A percentile compares a stretch with the other conserved stretches of the same genome.
phyloP scores from a whole-genome alignment of 1,140 invertebrate species.

The Papilio polytes region DNA sequence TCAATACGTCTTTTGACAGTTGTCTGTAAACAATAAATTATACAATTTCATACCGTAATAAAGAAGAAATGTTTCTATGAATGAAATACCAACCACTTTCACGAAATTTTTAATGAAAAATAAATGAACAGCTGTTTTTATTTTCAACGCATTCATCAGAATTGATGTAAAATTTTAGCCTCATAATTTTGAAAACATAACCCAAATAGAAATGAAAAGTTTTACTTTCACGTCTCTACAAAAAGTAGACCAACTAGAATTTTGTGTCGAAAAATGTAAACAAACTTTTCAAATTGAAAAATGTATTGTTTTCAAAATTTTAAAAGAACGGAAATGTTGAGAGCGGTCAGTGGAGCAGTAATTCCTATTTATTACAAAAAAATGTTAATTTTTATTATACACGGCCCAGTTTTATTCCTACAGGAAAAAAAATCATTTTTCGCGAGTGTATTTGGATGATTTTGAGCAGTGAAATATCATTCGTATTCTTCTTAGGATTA shows the following conservation, averaged over 20 bases:
- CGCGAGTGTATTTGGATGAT: no score
- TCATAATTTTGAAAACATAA: conserved; percentile 14
- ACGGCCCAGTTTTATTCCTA: neutral
- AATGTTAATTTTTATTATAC: neutral
- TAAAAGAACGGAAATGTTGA: neutral
- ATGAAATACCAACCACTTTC: no score
- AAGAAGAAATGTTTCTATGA: no score
- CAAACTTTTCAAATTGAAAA: conserved; percentile 6
- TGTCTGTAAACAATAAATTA: no score
- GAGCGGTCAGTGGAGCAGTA: neutral
- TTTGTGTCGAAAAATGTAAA: conserved; percentile 1
- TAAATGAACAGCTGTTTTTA: neutral
- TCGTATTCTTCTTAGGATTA: no score
- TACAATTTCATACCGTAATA: no score
- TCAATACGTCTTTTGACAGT: no score
- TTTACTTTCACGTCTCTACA: neutral
- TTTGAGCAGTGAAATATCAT: no score
- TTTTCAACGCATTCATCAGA: neutral
- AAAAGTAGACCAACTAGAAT: conserved; percentile 23
- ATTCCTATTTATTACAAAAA: neutral
- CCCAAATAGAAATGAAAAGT: conserved; percentile 21
- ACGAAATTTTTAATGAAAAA: neutral
- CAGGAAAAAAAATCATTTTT: no score
- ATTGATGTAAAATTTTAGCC: conserved; percentile 3
- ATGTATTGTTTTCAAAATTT: neutral